These are phyloP conservation scores for Ciconia maguari DNA, from an alignment of 2,113 vertebrate genomes.

Conservation along the genomic window DNA sequence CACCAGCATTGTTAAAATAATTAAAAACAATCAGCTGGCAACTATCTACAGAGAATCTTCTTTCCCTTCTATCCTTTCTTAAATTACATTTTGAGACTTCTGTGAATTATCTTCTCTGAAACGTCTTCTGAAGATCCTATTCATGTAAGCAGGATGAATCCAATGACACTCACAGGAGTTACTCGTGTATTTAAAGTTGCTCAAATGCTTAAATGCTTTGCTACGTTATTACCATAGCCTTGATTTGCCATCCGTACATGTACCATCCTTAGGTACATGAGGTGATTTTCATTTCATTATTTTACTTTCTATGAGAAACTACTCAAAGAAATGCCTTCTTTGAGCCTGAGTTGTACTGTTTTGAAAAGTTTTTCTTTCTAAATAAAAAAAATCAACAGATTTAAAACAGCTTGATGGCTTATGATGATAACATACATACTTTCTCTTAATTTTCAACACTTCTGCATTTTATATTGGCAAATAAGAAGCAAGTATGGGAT, in stretches of 20 bases:
- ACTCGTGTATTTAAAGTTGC: not conserved
- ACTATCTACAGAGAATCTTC: not conserved
- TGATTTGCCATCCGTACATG: not conserved
- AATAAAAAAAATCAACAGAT: not conserved
- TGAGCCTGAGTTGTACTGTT: not conserved
- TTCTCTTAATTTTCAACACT: not conserved
- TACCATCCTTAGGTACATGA: not conserved
- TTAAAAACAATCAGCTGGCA: not conserved
- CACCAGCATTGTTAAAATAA: not conserved
- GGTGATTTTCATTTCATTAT: not conserved
- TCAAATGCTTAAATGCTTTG: not conserved
- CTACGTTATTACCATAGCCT: not conserved
- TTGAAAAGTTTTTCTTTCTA: not conserved
- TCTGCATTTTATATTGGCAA: not conserved
- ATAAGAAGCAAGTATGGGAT: not conserved
- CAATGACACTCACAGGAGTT: not conserved
- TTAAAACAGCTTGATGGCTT: not conserved
- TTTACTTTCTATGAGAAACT: not conserved
- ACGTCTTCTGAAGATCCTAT: not conserved
- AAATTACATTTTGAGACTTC: not conserved
- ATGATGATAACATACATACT: not conserved
- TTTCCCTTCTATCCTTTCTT: not conserved
- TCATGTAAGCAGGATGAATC: not conserved
- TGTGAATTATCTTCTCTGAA: not conserved
- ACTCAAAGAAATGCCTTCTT: not conserved